Evolutionary conservation across 1,140 invertebrate genomes (phyloP).

Genomic region (Drosophila seguyi): DNA sequence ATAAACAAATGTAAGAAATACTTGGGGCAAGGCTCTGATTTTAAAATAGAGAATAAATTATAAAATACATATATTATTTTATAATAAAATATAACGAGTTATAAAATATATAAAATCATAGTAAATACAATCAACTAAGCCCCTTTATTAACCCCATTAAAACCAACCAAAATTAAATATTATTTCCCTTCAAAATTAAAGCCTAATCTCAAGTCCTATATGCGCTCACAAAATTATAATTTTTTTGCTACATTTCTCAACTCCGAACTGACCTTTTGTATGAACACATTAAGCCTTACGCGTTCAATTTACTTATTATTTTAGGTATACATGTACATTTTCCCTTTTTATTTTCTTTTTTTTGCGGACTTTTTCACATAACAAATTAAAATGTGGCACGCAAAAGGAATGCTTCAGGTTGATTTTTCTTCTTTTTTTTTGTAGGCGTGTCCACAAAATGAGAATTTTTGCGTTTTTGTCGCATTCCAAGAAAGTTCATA

Average conservation of each 20-base stretch:
- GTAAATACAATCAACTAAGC: neutral
- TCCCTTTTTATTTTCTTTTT: neutral
- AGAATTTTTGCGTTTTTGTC: constrained; percentile 37
- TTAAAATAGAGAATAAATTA: too few relatives aligned
- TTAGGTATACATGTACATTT: constrained; percentile 17
- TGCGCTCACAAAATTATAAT: neutral
- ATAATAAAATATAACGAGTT: too few relatives aligned
- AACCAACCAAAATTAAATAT: neutral
- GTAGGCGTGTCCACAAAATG: constrained; percentile 36
- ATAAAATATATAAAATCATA: neutral
- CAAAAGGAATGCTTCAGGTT: constrained; percentile 24
- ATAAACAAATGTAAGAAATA: too few relatives aligned
- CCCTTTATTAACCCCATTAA: neutral
- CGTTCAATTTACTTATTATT: constrained; percentile 1
- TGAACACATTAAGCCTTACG: constrained; percentile 1
- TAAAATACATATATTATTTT: too few relatives aligned
- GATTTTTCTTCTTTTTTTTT: neutral
- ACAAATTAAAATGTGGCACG: constrained; percentile 73
- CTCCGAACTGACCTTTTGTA: constrained; percentile 6
- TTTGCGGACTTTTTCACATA: constrained; percentile 35
- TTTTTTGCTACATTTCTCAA: neutral
- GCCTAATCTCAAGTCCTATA: neutral
- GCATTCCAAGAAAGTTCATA: constrained; percentile 29
- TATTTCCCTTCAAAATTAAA: neutral
- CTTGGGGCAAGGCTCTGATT: too few relatives aligned